Base-by-base conservation (phyloP, 1,140 invertebrate genomes). In the Olivierus martensii region DNA sequence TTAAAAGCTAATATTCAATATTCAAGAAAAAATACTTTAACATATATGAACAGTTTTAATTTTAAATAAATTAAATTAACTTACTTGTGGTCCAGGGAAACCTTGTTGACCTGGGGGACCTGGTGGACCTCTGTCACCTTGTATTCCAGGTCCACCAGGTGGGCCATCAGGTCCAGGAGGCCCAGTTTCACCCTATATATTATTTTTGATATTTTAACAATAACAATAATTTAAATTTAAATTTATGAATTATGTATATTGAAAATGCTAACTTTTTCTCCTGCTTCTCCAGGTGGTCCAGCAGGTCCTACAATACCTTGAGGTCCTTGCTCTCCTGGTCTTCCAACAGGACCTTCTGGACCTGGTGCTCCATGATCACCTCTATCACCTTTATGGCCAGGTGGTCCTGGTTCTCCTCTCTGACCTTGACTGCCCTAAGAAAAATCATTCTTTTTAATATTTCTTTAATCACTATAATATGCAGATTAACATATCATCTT, bases 281-380 rank as follows among this genome's bases (percentile, higher is more conserved):
- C 52, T 14, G 52, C 39, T 39, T 55, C 55, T 3, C 84, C 84
- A 12, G 80, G 79, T n/a, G 80, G 77, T 14, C 84, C 84, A 7
- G 71, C 63, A 9, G 77, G 76, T 35, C 84, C 84, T 22, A 80
- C 64, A 21, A 73, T 71, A 15, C 83, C 83, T 57, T 74, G 74
- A 14, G 69, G 56, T 46, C 80, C 79, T 58, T 72, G 73, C 38
- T 73, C 69, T 47, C 85, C 74, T 46, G 79, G 72, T 18, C 62
- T 52, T 28, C 67, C 67, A 15, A 47, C 56, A 17, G 64, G 64
- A 38, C 67, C 67, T 58, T 66, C 64, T 10, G 74, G 66, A 9
- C 84, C 83, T 15, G 81, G 76, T 41, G 74, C 68, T 41, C 84
- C 84, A 28, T 78, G 75, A 60, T 86, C 82, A 36, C 84, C 83